Evolutionary conservation across 2,797 vertebrate genomes (phyloP).

Genomic region (Gallinago stenura): DNA sequence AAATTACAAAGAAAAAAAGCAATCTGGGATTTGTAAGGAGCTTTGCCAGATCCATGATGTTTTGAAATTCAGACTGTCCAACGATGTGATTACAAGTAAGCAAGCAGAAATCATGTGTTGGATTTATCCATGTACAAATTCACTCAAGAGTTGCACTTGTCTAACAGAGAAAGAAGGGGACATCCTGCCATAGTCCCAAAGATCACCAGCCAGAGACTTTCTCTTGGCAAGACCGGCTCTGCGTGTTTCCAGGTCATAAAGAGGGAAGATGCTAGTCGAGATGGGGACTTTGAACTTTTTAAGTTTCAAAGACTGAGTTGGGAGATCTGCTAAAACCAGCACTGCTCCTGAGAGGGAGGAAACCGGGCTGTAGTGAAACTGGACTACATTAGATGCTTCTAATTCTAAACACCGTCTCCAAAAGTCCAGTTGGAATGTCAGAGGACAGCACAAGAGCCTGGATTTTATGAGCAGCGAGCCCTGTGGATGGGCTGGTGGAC

Average conservation of each 20-base stretch:
- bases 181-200: neutral
- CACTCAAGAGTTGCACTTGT: neutral
- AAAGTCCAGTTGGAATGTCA: neutral
- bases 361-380: neutral
- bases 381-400: neutral
- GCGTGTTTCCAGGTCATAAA: neutral
- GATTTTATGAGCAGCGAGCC: neutral
- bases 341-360: neutral
- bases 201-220: neutral
- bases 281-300: neutral
- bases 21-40: neutral
- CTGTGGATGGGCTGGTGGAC: neutral
- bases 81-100: neutral
- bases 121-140: accelerated
- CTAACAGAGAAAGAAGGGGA: neutral
- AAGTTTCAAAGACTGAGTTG: neutral
- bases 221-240: neutral
- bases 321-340: neutral
- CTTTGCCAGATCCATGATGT: neutral
- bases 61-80: neutral
- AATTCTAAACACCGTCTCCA: neutral
- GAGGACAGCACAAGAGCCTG: neutral
- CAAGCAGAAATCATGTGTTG: neutral
- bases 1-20: neutral
- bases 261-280: neutral